These are phyloP conservation scores for Poicephalus meyeri DNA, from an alignment of 2,113 vertebrate species.

Conservation along the genomic window DNA sequence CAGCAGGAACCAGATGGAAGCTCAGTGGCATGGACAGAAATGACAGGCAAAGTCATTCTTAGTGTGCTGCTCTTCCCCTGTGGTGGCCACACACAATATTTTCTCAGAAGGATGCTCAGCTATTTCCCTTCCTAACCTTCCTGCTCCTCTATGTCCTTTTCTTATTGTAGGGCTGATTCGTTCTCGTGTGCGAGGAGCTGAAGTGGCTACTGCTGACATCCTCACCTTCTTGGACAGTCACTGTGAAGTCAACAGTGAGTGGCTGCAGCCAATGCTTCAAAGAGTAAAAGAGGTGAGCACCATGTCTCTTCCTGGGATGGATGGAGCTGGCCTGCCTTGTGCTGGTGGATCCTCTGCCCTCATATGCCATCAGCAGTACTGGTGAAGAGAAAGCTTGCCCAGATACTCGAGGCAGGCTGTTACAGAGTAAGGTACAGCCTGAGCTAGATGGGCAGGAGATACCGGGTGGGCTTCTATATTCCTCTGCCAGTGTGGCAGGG, in stretches of 20 bases:
- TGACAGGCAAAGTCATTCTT: neutral
- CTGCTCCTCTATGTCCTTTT: neutral
- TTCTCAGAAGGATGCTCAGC: neutral
- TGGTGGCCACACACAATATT: neutral
- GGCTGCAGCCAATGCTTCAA: conserved; percentile 97
- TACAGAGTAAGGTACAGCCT: neutral
- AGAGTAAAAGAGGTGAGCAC: conserved; percentile 90
- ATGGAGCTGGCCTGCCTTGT: neutral
- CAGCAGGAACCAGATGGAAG: neutral
- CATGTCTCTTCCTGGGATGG: neutral
- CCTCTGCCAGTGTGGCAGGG: neutral
- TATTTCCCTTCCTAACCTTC: neutral
- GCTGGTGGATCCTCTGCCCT: neutral
- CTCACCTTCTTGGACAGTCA: conserved; percentile 98
- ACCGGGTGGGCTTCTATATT: fast-evolving
- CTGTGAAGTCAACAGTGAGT: conserved; percentile 95
- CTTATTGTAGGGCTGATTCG: conserved; percentile 87
- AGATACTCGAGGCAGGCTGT: neutral
- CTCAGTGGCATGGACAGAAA: neutral
- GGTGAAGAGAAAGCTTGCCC: neutral
- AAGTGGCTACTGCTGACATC: conserved; percentile 83
- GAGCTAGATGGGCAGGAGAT: neutral
- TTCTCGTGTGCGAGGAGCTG: conserved; percentile 93
- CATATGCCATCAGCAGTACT: neutral
- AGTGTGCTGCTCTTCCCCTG: neutral